Percentiles rank a stretch among this genome's conserved stretches.
Evolutionary conservation across 2,797 vertebrate genomes (phyloP).

Genomic region (Sebastes steindachneri): DNA sequence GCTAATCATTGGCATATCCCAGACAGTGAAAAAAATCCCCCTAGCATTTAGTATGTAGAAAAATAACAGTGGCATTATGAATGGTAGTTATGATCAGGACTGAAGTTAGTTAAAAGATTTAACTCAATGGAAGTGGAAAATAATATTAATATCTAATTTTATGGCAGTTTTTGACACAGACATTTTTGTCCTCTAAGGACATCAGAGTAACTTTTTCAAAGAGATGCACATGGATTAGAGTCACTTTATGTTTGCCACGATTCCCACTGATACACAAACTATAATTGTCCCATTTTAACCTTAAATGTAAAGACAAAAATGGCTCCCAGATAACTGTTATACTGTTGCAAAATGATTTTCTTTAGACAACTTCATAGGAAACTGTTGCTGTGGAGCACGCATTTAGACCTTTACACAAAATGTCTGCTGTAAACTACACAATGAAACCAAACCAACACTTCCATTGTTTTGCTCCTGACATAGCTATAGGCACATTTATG

Average conservation of each 20-base stretch:
- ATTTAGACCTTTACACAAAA: not conserved
- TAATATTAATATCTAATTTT: no score
- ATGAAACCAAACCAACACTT: not conserved
- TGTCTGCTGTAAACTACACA: not conserved
- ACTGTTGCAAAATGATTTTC: not conserved
- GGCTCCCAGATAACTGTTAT: not conserved
- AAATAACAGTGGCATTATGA: no score
- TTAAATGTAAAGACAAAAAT: not conserved
- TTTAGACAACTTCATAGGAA: not conserved
- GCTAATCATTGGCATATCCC: not conserved
- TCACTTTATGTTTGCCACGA: not conserved
- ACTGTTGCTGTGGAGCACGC: rapidly evolving
- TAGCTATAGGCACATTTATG: not conserved
- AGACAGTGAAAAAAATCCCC: not conserved
- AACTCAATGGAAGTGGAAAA: no score
- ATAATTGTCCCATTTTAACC: not conserved
- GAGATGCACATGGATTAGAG: rapidly evolving
- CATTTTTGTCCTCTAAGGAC: no score
- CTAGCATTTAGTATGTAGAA: not conserved
- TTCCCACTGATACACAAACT: not conserved
- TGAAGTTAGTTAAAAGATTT: no score
- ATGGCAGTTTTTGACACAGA: no score
- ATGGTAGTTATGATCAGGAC: no score
- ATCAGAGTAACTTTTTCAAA: no score
- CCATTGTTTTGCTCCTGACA: not conserved